Evolutionary conservation across 2,888 invertebrate genomes (phyloP).

Genomic region (Serrognathus titanus): DNA sequence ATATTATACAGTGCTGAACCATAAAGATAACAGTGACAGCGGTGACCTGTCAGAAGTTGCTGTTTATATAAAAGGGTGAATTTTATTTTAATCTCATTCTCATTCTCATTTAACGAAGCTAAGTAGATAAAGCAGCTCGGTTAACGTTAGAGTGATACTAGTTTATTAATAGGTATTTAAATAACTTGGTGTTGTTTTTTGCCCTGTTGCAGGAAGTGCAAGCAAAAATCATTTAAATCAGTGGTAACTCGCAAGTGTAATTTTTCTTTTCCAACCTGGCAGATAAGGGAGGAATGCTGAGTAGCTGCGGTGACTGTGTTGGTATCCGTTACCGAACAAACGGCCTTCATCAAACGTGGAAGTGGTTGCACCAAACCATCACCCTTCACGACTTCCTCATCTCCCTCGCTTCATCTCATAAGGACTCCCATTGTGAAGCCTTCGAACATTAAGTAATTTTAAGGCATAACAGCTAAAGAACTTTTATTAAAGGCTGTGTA

Average conservation of each 20-base stretch:
- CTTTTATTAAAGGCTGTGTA: constrained; percentile 16
- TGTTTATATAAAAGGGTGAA: no score
- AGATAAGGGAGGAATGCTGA: constrained; percentile 43
- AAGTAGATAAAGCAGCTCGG: no score
- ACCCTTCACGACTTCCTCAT: constrained; percentile 84
- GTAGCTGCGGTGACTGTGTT: constrained; percentile 77
- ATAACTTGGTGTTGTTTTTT: no score
- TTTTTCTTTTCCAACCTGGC: constrained; percentile 13
- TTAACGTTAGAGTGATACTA: no score
- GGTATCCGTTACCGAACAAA: constrained; percentile 86
- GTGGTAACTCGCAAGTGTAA: not conserved
- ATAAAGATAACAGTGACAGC: no score
- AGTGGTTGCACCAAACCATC: constrained; percentile 91
- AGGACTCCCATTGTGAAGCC: constrained; percentile 50
- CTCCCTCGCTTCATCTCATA: constrained; percentile 72
- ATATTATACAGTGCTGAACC: no score
- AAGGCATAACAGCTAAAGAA: constrained; percentile 28
- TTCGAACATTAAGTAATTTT: constrained; percentile 13
- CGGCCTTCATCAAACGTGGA: constrained; percentile 88
- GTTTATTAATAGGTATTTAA: no score
- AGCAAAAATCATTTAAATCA: no score
- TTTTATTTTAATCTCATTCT: no score
- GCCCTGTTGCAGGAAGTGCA: no score
- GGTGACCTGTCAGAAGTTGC: no score
- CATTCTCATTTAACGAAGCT: no score